phyloP scores from a whole-genome alignment of 1,140 invertebrate genomes.

The Drosophila pseudoobscura region DNA sequence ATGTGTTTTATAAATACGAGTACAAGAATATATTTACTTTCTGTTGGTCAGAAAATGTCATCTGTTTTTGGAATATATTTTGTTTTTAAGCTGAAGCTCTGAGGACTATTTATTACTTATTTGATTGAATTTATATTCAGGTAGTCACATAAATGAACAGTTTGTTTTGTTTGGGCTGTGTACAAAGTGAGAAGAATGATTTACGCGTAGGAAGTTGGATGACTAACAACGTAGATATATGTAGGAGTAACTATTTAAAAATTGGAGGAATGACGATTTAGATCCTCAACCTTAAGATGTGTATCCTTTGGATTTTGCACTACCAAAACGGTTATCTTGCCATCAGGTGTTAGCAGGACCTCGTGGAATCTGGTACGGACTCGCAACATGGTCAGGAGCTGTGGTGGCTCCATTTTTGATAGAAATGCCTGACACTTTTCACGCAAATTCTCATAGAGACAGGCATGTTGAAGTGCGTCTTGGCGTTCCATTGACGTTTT shows the following conservation, averaged over 20 bases:
- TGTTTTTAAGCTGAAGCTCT: conserved; percentile 43
- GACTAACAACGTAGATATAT: no score
- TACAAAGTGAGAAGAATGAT: no score
- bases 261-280: no score
- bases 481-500: conserved; percentile 63
- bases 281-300: conserved; percentile 17
- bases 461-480: conserved; percentile 63
- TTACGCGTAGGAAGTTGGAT: no score
- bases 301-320: conserved; percentile 66
- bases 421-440: conserved; percentile 68
- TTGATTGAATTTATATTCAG: background rate
- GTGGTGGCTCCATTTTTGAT: conserved; percentile 58
- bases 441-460: conserved; percentile 68
- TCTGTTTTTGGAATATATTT: background rate
- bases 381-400: conserved; percentile 58
- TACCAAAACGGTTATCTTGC: conserved; percentile 75
- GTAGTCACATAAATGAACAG: conserved; percentile 43
- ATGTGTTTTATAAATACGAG: background rate
- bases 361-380: conserved; percentile 72
- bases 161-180: background rate
- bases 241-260: no score
- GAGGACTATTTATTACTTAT: conserved; percentile 11
- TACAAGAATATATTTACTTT: background rate
- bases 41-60: background rate
- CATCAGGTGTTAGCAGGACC: conserved; percentile 72